Conservation (phyloP, 2,113 vertebrate genomes). For the Oncorhynchus kisutch region DNA sequence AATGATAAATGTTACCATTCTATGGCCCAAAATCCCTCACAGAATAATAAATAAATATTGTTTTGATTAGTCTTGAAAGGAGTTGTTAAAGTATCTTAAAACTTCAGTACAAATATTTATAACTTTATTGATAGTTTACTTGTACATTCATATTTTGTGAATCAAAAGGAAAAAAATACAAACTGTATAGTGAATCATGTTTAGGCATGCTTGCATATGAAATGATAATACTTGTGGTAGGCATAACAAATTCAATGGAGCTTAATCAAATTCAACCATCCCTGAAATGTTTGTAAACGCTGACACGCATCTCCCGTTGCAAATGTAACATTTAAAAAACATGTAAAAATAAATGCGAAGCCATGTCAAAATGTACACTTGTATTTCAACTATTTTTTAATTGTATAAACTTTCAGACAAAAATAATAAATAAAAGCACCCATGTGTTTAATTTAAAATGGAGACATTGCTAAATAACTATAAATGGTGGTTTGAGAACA, state of each 20-base stretch:
- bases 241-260: constrained; percentile 73
- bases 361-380: constrained; percentile 88
- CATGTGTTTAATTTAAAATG: constrained; percentile 80
- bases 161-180: constrained; percentile 81
- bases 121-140: constrained; percentile 97
- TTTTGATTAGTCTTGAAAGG: constrained; percentile 23
- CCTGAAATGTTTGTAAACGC: constrained; percentile 88
- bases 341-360: constrained; percentile 91
- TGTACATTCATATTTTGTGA: constrained; percentile 90
- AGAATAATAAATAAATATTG: background rate
- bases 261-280: constrained; percentile 71
- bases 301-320: constrained; percentile 73
- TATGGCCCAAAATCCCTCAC: background rate
- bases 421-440: constrained; percentile 92
- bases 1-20: background rate
- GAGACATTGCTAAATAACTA: constrained; percentile 72
- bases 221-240: constrained; percentile 71
- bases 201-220: constrained; percentile 82
- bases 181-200: constrained; percentile 78
- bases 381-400: constrained; percentile 86
- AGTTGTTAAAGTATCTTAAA: constrained; percentile 57
- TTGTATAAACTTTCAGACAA: constrained; percentile 80
- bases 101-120: constrained; percentile 92
- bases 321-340: constrained; percentile 77
- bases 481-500: constrained; percentile 62